Conservation (phyloP, 2,113 vertebrate genomes). For the Xerus inauris region DNA sequence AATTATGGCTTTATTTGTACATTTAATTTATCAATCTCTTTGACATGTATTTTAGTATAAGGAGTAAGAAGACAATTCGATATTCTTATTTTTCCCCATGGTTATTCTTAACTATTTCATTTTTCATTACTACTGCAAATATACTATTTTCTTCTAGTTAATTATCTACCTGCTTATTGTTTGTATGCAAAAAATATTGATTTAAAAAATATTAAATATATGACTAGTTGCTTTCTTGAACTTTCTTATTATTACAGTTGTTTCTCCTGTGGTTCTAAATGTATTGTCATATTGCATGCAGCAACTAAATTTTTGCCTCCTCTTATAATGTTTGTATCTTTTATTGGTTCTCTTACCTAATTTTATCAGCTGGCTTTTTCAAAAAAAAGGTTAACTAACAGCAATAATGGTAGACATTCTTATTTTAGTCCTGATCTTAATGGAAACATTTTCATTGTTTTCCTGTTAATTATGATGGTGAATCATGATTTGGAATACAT, state of each 20-base stretch:
- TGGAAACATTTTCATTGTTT: slow-evolving; percentile 15
- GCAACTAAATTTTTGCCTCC: background rate
- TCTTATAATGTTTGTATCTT: background rate
- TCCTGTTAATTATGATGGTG: background rate
- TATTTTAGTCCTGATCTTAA: slow-evolving; percentile 35
- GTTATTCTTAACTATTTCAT: background rate
- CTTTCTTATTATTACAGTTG: background rate
- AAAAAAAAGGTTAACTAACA: background rate
- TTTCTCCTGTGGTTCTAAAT: background rate
- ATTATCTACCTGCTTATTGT: background rate
- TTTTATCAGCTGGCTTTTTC: background rate
- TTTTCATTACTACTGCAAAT: slow-evolving; percentile 17
- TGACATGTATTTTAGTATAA: background rate
- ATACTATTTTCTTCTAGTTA: slow-evolving; percentile 2
- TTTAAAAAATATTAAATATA: background rate
- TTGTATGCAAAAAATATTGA: background rate
- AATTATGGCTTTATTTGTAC: background rate
- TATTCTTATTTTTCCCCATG: background rate
- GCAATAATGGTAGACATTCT: background rate
- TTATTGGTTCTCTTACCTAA: background rate
- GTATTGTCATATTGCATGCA: background rate
- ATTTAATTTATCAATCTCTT: background rate
- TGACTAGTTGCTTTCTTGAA: background rate
- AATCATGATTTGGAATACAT: background rate
- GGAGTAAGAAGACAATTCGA: background rate